Evolutionary conservation across 2,113 vertebrate species (phyloP).

Genomic region (Sapayoa aenigma): DNA sequence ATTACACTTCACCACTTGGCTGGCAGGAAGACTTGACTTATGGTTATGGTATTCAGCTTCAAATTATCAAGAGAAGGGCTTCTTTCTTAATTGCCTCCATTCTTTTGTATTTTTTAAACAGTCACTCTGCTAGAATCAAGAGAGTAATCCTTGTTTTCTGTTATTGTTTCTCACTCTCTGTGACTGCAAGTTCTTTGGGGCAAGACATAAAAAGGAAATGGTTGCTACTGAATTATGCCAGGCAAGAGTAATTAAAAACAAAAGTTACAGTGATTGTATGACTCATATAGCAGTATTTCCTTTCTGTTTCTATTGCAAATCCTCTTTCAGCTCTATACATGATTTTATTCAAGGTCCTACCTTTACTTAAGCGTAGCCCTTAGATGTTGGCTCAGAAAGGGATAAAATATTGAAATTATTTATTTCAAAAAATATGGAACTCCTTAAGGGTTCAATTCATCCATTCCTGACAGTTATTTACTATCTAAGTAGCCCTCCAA

Average conservation of each 20-base stretch:
- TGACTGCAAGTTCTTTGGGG: neutral
- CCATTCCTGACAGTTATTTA: neutral
- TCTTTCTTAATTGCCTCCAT: neutral
- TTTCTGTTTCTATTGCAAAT: neutral
- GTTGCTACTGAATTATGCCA: neutral
- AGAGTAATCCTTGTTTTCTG: neutral
- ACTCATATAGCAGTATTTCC: neutral
- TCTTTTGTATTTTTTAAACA: neutral
- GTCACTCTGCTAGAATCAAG: neutral
- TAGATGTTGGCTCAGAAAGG: neutral
- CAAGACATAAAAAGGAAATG: neutral
- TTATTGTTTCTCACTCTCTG: neutral
- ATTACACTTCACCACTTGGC: constrained; percentile 16
- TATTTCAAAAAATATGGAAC: neutral
- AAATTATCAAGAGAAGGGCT: neutral
- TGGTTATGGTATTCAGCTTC: constrained; percentile 15
- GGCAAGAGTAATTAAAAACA: neutral
- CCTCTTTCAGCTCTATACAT: neutral
- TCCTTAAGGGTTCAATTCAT: neutral
- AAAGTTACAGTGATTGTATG: neutral
- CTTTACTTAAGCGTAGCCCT: neutral
- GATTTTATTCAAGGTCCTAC: neutral
- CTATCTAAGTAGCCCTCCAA: neutral
- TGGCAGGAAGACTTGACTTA: constrained; percentile 39
- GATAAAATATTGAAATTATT: neutral